Conservation (phyloP, 2,113 vertebrate species). For the Gymnocephalus cernua region DNA sequence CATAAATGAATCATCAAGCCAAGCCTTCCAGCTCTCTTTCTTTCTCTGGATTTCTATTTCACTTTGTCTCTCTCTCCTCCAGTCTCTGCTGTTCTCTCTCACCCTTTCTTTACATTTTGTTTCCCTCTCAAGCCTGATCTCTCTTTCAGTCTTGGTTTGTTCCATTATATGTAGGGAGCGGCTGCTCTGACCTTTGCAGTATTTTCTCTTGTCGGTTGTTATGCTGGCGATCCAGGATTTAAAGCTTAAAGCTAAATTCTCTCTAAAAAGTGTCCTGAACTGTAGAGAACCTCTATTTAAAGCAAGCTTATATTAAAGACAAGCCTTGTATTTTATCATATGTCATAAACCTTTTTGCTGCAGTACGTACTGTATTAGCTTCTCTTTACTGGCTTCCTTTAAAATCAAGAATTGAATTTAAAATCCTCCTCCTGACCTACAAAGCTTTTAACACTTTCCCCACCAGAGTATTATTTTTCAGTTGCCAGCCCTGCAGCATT, state of each 20-base stretch:
- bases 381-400: no score
- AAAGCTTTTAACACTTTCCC: no score
- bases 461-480: no score
- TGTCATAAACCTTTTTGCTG: no score
- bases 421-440: no score
- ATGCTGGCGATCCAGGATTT: slow-evolving; percentile 4
- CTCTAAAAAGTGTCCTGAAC: background rate
- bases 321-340: background rate
- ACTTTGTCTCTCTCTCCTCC: slow-evolving; percentile 4
- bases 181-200: slow-evolving; percentile 40
- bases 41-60: slow-evolving; percentile 43
- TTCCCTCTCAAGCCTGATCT: slow-evolving; percentile 17
- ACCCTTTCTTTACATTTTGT: background rate
- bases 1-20: slow-evolving; percentile 74
- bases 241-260: slow-evolving; percentile 2
- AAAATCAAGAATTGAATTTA: no score
- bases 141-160: slow-evolving; percentile 21
- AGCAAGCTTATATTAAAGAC: background rate
- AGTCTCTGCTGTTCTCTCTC: background rate
- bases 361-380: no score
- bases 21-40: slow-evolving; percentile 43
- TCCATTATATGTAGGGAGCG: slow-evolving; percentile 1
- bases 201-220: slow-evolving; percentile 22
- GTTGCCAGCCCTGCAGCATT: no score
- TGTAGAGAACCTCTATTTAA: background rate